phyloP scores from a whole-genome alignment of 2,797 vertebrate species.

The Alectoris magna region DNA sequence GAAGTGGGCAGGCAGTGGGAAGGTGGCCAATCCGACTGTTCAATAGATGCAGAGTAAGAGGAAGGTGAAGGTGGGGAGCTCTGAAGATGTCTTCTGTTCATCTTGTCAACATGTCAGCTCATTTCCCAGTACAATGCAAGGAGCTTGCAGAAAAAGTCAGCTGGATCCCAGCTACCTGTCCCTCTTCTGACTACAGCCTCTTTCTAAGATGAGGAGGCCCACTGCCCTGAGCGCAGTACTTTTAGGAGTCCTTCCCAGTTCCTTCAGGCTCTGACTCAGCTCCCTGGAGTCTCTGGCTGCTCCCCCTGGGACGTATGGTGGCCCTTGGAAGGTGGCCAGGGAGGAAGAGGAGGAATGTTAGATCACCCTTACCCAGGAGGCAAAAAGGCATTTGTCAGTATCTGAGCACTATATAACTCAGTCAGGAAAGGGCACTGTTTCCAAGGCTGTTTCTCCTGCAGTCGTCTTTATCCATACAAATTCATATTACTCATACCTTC shows the following conservation, averaged over 20 bases:
- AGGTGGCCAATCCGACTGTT: background rate
- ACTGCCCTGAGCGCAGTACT: background rate
- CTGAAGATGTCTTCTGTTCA: background rate
- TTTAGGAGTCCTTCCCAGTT: background rate
- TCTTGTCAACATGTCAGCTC: background rate
- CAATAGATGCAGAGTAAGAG: background rate
- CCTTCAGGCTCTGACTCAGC: background rate
- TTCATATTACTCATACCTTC: background rate
- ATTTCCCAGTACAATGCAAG: background rate
- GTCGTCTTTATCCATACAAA: background rate
- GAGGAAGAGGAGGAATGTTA: background rate
- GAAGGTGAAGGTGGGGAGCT: background rate
- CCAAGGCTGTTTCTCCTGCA: background rate
- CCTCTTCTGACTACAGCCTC: background rate
- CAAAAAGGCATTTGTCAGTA: background rate
- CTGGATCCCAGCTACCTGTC: background rate
- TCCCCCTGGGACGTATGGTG: background rate
- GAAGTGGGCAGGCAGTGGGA: background rate
- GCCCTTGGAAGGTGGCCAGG: background rate
- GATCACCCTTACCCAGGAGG: background rate
- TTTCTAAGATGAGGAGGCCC: background rate
- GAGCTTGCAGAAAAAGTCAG: background rate
- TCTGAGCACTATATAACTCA: background rate
- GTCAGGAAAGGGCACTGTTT: background rate
- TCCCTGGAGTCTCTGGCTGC: fast-evolving